Base-by-base conservation (phyloP, 2,888 invertebrate species). In the Coleophora deauratella region DNA sequence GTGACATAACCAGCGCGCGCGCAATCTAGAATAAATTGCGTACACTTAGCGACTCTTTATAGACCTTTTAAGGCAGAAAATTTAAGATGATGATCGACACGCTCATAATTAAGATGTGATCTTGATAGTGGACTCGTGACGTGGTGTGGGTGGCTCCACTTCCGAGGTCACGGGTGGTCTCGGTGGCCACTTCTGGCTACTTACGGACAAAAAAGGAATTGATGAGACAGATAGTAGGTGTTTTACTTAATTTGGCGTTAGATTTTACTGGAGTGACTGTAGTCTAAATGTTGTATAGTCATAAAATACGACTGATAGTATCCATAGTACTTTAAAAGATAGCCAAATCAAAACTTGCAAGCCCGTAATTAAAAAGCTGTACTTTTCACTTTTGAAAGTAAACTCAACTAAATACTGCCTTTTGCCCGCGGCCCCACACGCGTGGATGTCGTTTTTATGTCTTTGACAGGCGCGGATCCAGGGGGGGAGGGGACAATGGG, bases 1-100 rank as follows among this genome's bases (percentile, higher is more conserved):
- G 82, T 84, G 84, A 82, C 81, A 75, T 69, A 73, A 72, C 69
- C 57, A 57, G 57, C 66, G 67, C 68, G 66, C 63, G 66, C 66
- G 71, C 72, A 78, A 80, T 79, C 77, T 81, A 63, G 73, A 65
- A 77, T 75, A 76, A 76, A 80, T 77, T 81, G 77, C 81, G 79
- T 82, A 79, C 74, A 76, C 74, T 77, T 73, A 78, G 76, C 64
- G 73, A 77, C 82, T 80, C 79, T 82, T 81, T 81, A 78, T 73
- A 79, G 74, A 81, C 84, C 82, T 76, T 84, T 80, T 82, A 82
- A 75, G 84, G 82, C 63, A 78, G 72, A 79, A 75, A 81, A 73
- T 82, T 81, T 76, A 66, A 84, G 85, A 84, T 84, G 80, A 80
- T 81, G 78, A 84, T 84, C 81, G 65, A 73, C 85, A 84, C 82